Evolutionary conservation across 2,888 invertebrate species (phyloP).

Genomic region (Nomada flava): DNA sequence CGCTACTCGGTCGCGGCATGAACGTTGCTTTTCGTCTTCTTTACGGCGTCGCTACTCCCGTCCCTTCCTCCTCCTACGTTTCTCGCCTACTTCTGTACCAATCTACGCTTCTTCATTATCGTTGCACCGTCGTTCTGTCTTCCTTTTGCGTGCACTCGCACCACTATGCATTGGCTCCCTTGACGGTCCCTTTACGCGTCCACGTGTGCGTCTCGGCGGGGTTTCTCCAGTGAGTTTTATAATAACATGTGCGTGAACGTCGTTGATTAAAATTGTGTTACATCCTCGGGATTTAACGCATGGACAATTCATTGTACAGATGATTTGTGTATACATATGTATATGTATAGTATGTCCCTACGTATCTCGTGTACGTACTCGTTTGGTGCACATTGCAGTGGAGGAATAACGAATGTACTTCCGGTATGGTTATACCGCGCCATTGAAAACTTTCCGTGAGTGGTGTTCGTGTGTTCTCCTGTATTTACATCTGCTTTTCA

Average conservation of each 20-base stretch:
- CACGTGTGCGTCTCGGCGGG: constrained; percentile 35
- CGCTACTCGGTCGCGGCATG: constrained; percentile 77
- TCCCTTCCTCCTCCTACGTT: neutral
- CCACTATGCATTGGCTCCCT: neutral
- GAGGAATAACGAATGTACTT: constrained; percentile 11
- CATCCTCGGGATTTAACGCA: neutral
- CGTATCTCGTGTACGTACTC: constrained; percentile 17
- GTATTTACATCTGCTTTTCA: neutral
- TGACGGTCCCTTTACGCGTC: constrained; percentile 11
- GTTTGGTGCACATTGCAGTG: neutral
- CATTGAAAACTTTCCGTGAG: constrained; percentile 16
- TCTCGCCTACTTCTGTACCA: neutral
- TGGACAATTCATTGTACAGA: neutral
- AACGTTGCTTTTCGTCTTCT: constrained; percentile 68
- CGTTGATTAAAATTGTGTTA: neutral
- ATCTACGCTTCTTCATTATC: neutral
- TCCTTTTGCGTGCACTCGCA: neutral
- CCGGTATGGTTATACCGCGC: constrained; percentile 14
- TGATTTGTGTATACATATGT: neutral
- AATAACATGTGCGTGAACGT: neutral
- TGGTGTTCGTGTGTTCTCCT: constrained; percentile 1
- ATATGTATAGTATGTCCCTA: no score
- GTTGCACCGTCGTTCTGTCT: neutral
- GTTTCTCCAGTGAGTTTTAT: neutral
- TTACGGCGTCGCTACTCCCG: constrained; percentile 37